phyloP scores from a whole-genome alignment of 2,113 vertebrate genomes.

The Syngnathus floridae region DNA sequence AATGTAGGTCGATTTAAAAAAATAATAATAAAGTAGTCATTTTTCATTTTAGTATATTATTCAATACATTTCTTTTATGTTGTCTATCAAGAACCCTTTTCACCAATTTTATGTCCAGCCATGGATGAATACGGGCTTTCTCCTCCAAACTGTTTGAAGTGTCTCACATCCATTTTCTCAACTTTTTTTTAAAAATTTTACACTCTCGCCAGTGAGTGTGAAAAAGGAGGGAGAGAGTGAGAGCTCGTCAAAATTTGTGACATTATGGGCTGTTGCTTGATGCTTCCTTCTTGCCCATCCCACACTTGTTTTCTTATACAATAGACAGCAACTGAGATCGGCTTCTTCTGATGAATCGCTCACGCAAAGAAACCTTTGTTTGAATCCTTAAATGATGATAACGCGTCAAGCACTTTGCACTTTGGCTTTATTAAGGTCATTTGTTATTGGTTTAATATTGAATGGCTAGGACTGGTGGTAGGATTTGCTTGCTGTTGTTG shows the following conservation, averaged over 20 bases:
- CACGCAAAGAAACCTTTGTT: slow-evolving; percentile 11
- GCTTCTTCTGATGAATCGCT: slow-evolving; percentile 1
- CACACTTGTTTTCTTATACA: slow-evolving; percentile 5
- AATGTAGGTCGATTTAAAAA: background rate
- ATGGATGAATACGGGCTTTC: slow-evolving; percentile 64
- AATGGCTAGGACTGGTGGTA: slow-evolving; percentile 12
- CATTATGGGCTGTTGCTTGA: slow-evolving; percentile 35
- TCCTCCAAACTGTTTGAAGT: slow-evolving; percentile 43
- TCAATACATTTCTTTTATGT: background rate
- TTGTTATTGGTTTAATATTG: slow-evolving; percentile 25
- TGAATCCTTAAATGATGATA: slow-evolving; percentile 21
- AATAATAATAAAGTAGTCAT: background rate
- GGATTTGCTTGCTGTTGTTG: background rate
- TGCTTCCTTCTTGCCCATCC: slow-evolving; percentile 18
- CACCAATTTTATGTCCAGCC: slow-evolving; percentile 48
- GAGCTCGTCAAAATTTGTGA: slow-evolving; percentile 41
- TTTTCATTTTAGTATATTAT: background rate
- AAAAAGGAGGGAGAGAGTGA: slow-evolving; percentile 30
- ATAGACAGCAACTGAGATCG: slow-evolving; percentile 24
- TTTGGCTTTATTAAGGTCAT: slow-evolving; percentile 39
- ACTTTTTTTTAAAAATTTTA: slow-evolving; percentile 17
- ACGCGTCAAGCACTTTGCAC: slow-evolving; percentile 14
- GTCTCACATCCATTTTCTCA: slow-evolving; percentile 35
- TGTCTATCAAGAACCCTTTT: slow-evolving; percentile 39
- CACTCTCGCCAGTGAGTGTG: slow-evolving; percentile 21